These are phyloP conservation scores for Varanus salvator DNA, from an alignment of 2,113 vertebrate species.

Conservation along the genomic window DNA sequence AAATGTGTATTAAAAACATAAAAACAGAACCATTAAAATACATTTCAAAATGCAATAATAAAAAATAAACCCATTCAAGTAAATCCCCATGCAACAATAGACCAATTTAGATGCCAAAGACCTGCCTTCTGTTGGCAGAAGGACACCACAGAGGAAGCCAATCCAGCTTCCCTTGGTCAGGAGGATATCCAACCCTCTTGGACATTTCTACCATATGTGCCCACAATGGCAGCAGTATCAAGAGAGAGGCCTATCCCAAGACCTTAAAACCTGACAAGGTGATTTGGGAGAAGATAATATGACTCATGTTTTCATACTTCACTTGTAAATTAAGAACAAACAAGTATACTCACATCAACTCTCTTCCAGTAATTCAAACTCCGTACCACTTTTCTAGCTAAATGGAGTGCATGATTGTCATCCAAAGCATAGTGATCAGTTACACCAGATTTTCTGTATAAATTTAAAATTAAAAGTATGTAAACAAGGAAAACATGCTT, in stretches of 20 bases:
- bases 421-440: slow-evolving; percentile 95
- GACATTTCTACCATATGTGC: no score
- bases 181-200: no score
- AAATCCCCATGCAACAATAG: no score
- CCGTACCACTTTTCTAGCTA: slow-evolving; percentile 89
- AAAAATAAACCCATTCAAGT: background rate
- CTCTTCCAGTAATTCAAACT: slow-evolving; percentile 92
- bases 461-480: background rate
- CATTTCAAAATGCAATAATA: background rate
- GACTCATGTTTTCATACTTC: background rate
- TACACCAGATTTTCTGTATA: slow-evolving; percentile 92
- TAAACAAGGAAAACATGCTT: background rate
- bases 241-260: no score
- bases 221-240: no score
- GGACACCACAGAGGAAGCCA: no score
- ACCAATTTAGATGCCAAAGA: no score
- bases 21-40: background rate
- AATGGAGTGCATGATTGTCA: slow-evolving; percentile 92
- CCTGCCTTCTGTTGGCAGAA: no score
- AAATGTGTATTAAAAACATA: no score
- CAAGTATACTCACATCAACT: slow-evolving; percentile 82
- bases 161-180: no score
- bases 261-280: no score
- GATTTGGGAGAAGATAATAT: background rate
- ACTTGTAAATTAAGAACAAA: background rate